phyloP scores from a whole-genome alignment of 2,113 vertebrate genomes.

The Apteryx owenii region DNA sequence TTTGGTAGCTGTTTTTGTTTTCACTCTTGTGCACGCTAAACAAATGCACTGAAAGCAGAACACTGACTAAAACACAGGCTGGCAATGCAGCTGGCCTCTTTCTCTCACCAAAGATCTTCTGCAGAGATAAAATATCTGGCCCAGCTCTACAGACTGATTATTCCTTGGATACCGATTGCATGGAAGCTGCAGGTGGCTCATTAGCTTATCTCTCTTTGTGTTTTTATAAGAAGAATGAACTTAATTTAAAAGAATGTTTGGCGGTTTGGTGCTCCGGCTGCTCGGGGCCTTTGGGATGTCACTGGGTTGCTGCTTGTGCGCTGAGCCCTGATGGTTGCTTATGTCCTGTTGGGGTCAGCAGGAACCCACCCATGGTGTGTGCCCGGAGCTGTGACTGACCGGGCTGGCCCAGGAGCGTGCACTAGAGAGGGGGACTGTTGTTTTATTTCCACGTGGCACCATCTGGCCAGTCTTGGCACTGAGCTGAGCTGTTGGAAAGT shows the following conservation, averaged over 20 bases:
- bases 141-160: background rate
- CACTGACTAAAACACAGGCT: background rate
- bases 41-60: background rate
- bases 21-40: background rate
- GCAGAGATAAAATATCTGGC: background rate
- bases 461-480: background rate
- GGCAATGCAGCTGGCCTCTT: background rate
- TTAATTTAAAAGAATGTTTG: background rate
- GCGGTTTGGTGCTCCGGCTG: background rate
- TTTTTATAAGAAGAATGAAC: constrained; percentile 12
- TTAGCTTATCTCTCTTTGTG: background rate
- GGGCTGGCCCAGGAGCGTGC: background rate
- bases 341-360: background rate
- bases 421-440: background rate
- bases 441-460: background rate
- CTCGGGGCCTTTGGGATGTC: background rate
- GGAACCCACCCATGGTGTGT: background rate
- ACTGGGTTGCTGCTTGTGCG: background rate
- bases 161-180: background rate
- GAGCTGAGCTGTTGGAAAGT: background rate
- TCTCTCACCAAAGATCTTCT: background rate
- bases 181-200: background rate
- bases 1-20: background rate
- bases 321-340: background rate
- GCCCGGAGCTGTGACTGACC: background rate